These are phyloP conservation scores for Eufriesea mexicana DNA, from an alignment of 1,140 invertebrate genomes.

Conservation along the genomic window DNA sequence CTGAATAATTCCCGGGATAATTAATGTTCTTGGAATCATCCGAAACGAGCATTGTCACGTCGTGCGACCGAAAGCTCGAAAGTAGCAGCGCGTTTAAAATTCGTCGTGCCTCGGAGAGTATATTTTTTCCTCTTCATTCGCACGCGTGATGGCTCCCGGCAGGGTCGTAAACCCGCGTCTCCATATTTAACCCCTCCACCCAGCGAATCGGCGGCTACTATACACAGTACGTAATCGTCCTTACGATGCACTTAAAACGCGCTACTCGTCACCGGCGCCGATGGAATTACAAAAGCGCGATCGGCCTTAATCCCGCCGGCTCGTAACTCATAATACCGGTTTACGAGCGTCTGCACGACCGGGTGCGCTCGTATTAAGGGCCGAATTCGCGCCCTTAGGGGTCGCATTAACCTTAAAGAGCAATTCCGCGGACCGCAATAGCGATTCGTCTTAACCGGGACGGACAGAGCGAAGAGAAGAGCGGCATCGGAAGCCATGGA, in stretches of 20 bases:
- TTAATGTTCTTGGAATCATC: no score
- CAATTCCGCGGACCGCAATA: constrained; percentile 43
- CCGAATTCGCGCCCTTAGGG: constrained; percentile 46
- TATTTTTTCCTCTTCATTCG: not conserved
- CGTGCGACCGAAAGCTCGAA: no score
- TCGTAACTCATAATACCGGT: constrained; percentile 74
- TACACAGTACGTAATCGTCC: constrained; percentile 67
- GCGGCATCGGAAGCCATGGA: not conserved
- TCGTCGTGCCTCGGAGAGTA: not conserved
- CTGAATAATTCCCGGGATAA: no score
- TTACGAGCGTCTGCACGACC: constrained; percentile 72
- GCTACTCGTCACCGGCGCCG: constrained; percentile 53
- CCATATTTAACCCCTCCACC: constrained; percentile 28
- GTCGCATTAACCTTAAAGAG: constrained; percentile 55
- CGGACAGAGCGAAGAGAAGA: constrained; percentile 3
- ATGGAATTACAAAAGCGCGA: constrained; percentile 73
- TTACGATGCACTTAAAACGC: constrained; percentile 62
- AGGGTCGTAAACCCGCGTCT: constrained; percentile 34
- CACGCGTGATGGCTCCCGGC: not conserved
- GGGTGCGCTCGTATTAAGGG: constrained; percentile 47
- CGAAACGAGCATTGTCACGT: no score
- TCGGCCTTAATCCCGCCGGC: constrained; percentile 68
- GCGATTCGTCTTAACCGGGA: constrained; percentile 49
- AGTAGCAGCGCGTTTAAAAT: not conserved
- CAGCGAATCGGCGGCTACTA: constrained; percentile 29